Evolutionary conservation across 2,888 invertebrate species (phyloP).

Genomic region (Tethea ocularis): DNA sequence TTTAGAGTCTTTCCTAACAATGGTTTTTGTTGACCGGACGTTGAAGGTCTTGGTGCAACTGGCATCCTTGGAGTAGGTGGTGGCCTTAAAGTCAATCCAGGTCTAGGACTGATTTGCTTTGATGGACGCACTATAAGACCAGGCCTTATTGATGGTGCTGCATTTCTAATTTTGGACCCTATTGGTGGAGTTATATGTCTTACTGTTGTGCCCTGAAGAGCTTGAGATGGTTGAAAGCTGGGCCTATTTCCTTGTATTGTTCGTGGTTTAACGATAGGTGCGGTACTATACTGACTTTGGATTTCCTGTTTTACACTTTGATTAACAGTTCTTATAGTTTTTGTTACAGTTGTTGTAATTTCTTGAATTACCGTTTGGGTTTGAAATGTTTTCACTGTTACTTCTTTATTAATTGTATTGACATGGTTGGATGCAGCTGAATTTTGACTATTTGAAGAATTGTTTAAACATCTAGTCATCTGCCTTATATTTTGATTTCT

Average conservation of each 20-base stretch:
- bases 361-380: constrained; percentile 76
- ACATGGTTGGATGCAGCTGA: constrained; percentile 53
- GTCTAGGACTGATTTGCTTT: constrained; percentile 55
- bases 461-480: not conserved
- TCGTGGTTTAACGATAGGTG: constrained; percentile 41
- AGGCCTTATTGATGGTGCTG: constrained; percentile 28
- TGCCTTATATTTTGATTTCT: not conserved
- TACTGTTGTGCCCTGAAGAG: constrained; percentile 55
- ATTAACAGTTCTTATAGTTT: constrained; percentile 76
- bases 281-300: constrained; percentile 46
- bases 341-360: constrained; percentile 77
- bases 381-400: constrained; percentile 73
- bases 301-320: constrained; percentile 69
- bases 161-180: constrained; percentile 48
- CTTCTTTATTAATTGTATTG: constrained; percentile 67
- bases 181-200: constrained; percentile 52
- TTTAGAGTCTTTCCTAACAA: constrained; percentile 53
- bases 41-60: constrained; percentile 39
- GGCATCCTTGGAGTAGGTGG: constrained; percentile 50
- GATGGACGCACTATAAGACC: constrained; percentile 37
- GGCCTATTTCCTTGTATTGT: constrained; percentile 49
- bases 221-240: constrained; percentile 40
- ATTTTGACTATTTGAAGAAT: constrained; percentile 46
- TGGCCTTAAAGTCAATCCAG: constrained; percentile 41
- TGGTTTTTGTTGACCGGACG: constrained; percentile 38